Evolutionary conservation across 2,113 vertebrate genomes (phyloP).

Genomic region (Pholis gunnellus): DNA sequence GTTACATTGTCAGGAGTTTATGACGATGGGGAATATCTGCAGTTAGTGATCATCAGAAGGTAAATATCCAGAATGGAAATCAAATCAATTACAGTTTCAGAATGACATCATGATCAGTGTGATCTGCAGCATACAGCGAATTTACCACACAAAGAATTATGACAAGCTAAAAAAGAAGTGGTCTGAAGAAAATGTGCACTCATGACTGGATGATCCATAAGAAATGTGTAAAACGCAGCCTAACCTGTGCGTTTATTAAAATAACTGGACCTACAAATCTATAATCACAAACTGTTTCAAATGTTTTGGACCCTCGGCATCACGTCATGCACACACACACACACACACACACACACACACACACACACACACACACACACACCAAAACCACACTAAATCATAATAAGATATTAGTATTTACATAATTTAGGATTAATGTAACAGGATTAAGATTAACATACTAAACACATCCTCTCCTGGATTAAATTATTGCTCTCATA

Average conservation of each 20-base stretch:
- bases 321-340: background rate
- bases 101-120: background rate
- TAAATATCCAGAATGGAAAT: background rate
- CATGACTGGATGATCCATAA: background rate
- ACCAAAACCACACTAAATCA: background rate
- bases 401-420: constrained; percentile 70
- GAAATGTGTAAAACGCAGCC: background rate
- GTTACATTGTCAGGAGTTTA: background rate
- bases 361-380: constrained; percentile 18
- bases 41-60: background rate
- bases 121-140: background rate
- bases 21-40: background rate
- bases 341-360: constrained; percentile 22
- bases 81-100: background rate
- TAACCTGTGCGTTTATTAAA: background rate
- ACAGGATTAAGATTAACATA: constrained; percentile 73
- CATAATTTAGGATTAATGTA: constrained; percentile 74
- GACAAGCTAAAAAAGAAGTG: background rate
- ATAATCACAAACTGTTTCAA: background rate
- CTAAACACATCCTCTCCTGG: constrained; percentile 41
- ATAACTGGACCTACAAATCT: background rate
- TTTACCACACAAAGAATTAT: background rate
- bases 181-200: background rate
- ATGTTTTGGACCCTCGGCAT: constrained; percentile 6
- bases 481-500: constrained; percentile 46